Evolutionary conservation across 2,797 vertebrate genomes (phyloP).

Genomic region (Avahi laniger): DNA sequence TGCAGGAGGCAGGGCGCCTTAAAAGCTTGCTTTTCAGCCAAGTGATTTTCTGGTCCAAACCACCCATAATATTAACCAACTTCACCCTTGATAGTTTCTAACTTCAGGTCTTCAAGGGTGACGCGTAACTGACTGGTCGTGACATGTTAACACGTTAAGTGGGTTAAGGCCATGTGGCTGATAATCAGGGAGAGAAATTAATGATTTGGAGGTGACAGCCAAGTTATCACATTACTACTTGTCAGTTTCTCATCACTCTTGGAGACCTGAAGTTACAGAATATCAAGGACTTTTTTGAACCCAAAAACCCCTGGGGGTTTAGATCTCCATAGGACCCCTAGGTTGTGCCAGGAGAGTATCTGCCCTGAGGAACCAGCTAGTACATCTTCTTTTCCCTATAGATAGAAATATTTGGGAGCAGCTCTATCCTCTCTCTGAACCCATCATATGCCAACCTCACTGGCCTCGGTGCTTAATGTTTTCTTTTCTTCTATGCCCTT

Average conservation of each 20-base stretch:
- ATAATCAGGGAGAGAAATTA: conserved; percentile 16
- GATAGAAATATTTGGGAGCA: not conserved
- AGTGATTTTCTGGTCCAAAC: conserved; percentile 9
- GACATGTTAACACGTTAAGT: not conserved
- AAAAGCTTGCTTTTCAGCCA: conserved; percentile 9
- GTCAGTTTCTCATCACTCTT: not conserved
- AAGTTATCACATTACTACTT: not conserved
- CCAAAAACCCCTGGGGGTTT: not conserved
- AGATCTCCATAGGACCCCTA: not conserved
- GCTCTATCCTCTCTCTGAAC: not conserved
- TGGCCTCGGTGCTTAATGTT: not conserved
- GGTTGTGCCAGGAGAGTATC: not conserved
- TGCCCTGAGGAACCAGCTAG: not conserved
- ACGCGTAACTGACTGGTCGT: not conserved
- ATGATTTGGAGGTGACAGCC: not conserved
- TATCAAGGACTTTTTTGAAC: not conserved
- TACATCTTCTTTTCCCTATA: not conserved
- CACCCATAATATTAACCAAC: not conserved
- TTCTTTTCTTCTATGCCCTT: not conserved
- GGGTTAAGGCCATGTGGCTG: not conserved
- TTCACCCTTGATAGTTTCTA: not conserved
- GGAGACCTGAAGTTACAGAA: not conserved
- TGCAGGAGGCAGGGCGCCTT: not conserved
- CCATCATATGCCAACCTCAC: not conserved
- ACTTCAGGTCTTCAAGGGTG: not conserved